Evolutionary conservation across 2,113 vertebrate genomes (phyloP).

Genomic region (Mormoops blainvillei): DNA sequence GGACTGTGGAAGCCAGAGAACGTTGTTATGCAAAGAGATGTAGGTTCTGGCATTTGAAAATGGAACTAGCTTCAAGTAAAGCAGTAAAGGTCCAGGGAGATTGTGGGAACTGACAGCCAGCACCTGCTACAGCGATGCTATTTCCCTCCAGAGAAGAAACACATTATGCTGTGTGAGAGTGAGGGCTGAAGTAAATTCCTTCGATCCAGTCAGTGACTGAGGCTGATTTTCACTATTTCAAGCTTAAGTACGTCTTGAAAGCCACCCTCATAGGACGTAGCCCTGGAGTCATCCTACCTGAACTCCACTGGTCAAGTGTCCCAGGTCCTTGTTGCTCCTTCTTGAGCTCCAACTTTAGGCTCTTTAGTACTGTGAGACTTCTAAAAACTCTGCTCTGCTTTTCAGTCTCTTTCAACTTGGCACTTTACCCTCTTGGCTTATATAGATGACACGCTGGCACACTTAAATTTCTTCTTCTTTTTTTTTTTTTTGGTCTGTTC

Average conservation of each 20-base stretch:
- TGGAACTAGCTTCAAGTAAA: not conserved
- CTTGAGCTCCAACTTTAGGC: not conserved
- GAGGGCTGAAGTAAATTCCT: not conserved
- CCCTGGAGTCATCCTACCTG: not conserved
- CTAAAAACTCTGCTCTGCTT: not conserved
- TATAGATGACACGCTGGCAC: not conserved
- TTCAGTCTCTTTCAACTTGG: not conserved
- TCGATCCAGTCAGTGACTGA: not conserved
- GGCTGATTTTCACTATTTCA: not conserved
- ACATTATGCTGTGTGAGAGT: not conserved
- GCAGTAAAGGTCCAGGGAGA: too few species aligned
- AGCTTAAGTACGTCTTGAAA: not conserved
- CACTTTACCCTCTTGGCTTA: not conserved
- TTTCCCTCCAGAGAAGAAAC: not conserved
- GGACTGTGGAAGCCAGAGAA: not conserved
- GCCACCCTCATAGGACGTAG: fast-evolving
- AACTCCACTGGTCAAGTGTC: not conserved
- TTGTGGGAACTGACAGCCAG: not conserved
- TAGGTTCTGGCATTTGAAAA: not conserved
- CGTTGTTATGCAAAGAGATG: not conserved
- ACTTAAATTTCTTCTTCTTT: not conserved
- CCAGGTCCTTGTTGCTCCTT: not conserved
- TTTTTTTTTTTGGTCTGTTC: not conserved
- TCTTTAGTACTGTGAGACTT: not conserved
- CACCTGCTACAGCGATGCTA: not conserved